Evolutionary conservation across 2,888 invertebrate genomes (phyloP), one percentile per base, ranked within the genome.

Genomic region (Lycia hirtaria): DNA sequence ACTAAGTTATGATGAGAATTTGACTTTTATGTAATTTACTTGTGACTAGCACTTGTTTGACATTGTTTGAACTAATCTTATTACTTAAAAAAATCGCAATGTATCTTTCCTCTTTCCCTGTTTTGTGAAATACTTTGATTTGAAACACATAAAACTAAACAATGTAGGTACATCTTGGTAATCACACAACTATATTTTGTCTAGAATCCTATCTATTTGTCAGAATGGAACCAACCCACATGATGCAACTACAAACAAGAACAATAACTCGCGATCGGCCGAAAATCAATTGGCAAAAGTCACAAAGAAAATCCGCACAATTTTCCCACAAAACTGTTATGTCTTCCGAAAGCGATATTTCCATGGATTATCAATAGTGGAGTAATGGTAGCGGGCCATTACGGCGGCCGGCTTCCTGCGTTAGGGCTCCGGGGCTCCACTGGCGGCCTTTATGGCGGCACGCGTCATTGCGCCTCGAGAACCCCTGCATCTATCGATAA

Each of bases 291-390:
- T 58, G 56, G 55, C 62, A 47, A 64, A 56, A 55, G 60, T 64
- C 69, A 64, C 69, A 72, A 72, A 76, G 72, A 71, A 74, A 85
- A 83, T 81, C 78, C 89, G 88, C 83, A 85, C 89, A 85, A 90
- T 90, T 90, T 86, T 87, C 81, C 91, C 91, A 82, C 91, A 89
- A 85, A 90, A 92, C 90, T 89, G 91, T 92, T 91, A 91, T 91
- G 86, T 80, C 85, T 92, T 92, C 91, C 91, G 89, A 71, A 73
- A 62, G 82, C 89, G 72, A 89, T 89, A 88, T 87, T 87, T 89
- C 85, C 77, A 68, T 80, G 88, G 88, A 91, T 89, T 91, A 91
- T 92, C 91, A 91, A 91, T 92, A 88, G 87, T 76, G 75, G 79
- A 84, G 88, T 92, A 92, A 92, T 91, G 90, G 91, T 81, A 87